A percentile compares a stretch with the other conserved stretches of the same genome.
phyloP scores from a whole-genome alignment of 2,888 invertebrate species.

The Caenorhabditis auriculariae region DNA sequence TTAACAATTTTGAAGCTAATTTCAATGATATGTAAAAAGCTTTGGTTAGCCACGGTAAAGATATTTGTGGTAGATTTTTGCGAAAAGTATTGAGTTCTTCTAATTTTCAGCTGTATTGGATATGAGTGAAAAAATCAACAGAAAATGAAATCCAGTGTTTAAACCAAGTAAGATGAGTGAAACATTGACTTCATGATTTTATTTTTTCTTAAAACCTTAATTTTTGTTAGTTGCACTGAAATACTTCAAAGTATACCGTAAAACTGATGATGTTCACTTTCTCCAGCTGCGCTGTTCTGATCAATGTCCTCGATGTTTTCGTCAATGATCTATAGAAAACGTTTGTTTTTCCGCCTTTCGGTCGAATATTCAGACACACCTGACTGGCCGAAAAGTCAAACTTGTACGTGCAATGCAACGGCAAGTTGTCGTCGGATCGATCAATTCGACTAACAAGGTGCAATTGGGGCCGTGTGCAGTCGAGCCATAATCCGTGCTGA shows the following conservation, averaged over 20 bases:
- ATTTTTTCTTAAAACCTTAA: background rate
- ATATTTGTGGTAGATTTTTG: too few species aligned
- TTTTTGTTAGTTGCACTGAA: background rate
- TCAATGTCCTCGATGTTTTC: constrained; percentile 58
- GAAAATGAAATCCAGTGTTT: background rate
- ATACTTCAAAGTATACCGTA: constrained; percentile 34
- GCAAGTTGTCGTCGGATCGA: constrained; percentile 40
- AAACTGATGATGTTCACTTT: constrained; percentile 62
- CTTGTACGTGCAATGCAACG: constrained; percentile 61
- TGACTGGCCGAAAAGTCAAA: constrained; percentile 55
- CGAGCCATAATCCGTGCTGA: constrained; percentile 61
- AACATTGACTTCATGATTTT: background rate
- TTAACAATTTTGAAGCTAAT: too few species aligned
- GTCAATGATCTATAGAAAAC: constrained; percentile 46
- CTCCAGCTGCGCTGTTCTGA: constrained; percentile 59
- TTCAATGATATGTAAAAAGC: too few species aligned
- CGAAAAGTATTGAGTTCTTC: too few species aligned
- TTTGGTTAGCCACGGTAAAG: too few species aligned
- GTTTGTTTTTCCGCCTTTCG: background rate
- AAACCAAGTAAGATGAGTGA: background rate
- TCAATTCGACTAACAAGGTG: constrained; percentile 27
- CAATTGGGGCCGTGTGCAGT: constrained; percentile 54
- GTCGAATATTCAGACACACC: constrained; percentile 7
- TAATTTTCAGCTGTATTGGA: too few species aligned
- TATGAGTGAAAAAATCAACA: background rate